Evolutionary conservation across 2,113 vertebrate species (phyloP).

Genomic region (Oreochromis aureus): DNA sequence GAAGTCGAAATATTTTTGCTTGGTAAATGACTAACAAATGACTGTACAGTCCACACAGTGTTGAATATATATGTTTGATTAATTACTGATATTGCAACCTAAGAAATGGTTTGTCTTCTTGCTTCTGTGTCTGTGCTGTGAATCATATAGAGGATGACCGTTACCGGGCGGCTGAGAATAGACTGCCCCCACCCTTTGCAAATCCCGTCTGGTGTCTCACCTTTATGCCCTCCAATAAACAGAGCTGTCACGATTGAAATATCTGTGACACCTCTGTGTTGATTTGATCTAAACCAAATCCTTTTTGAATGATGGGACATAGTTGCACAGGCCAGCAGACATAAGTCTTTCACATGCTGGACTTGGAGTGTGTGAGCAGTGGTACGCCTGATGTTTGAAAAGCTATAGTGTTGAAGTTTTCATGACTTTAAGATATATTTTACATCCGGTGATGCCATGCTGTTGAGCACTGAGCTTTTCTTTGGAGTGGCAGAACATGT

Average conservation of each 20-base stretch:
- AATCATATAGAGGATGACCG: conserved; percentile 32
- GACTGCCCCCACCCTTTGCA: background rate
- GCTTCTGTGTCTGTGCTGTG: conserved; percentile 18
- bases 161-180: conserved; percentile 45
- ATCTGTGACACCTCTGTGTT: conserved; percentile 24
- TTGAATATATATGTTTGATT: background rate
- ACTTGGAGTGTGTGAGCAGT: background rate
- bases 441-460: background rate
- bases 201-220: conserved; percentile 34
- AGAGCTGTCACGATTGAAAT: conserved; percentile 42
- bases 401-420: background rate
- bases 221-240: conserved; percentile 53
- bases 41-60: background rate
- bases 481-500: background rate
- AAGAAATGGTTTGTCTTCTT: background rate
- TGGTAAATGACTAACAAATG: background rate
- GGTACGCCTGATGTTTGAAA: background rate
- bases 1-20: background rate
- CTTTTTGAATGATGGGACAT: conserved; percentile 33
- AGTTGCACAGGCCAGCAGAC: background rate
- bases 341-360: conserved; percentile 32
- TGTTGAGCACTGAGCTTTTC: background rate
- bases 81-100: background rate
- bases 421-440: conserved; percentile 11
- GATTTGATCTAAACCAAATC: conserved; percentile 34